Conservation (phyloP, 2,888 invertebrate species). For the Helicoverpa assulta region DNA sequence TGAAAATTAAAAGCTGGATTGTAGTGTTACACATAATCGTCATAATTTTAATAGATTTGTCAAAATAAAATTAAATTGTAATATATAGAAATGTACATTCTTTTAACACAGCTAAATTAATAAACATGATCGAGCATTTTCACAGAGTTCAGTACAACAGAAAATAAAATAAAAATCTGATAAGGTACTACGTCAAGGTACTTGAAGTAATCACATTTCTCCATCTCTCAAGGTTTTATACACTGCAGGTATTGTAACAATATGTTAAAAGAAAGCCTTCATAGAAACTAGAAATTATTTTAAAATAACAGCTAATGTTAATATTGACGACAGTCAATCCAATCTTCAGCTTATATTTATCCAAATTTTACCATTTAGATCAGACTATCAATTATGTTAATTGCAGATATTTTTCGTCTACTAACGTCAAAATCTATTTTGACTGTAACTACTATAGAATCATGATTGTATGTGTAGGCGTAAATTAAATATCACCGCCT, state of each 20-base stretch:
- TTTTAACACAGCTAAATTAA: background rate
- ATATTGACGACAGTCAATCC: background rate
- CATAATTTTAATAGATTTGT: too few relatives aligned
- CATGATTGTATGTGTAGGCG: background rate
- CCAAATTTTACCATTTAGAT: too few relatives aligned
- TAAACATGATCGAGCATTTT: conserved; percentile 11
- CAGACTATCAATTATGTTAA: too few relatives aligned
- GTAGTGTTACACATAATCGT: background rate
- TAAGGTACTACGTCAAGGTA: conserved; percentile 17
- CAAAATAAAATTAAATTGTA: too few relatives aligned
- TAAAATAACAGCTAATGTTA: background rate
- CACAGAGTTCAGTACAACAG: conserved; percentile 4
- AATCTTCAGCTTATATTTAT: too few relatives aligned
- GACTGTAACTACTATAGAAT: too few relatives aligned
- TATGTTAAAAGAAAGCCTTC: background rate
- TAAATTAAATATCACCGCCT: conserved; percentile 18
- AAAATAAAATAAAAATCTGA: conserved; percentile 14
- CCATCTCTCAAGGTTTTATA: conserved; percentile 30
- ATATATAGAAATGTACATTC: background rate
- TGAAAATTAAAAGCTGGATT: background rate
- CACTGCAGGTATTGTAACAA: background rate
- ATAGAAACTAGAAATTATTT: background rate
- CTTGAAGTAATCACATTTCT: conserved; percentile 21
- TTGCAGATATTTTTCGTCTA: too few relatives aligned
- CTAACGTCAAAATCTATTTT: too few relatives aligned